A percentile compares a stretch with the other conserved stretches of the same genome.
phyloP scores from a whole-genome alignment of 2,797 vertebrate genomes.

The Aphelocoma californica region DNA sequence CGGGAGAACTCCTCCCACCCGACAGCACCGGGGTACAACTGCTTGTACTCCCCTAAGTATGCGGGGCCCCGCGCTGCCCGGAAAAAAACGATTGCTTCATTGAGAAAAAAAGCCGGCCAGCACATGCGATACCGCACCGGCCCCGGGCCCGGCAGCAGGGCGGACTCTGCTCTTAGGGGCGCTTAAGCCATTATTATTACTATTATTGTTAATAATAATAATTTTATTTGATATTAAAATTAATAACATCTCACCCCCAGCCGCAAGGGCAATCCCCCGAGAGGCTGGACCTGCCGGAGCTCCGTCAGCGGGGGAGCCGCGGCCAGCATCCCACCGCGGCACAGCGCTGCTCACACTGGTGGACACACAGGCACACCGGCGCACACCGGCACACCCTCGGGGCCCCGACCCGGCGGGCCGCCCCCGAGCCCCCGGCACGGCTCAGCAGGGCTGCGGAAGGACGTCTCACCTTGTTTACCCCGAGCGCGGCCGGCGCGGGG shows the following conservation, averaged over 20 bases:
- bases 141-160: not conserved
- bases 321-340: not conserved
- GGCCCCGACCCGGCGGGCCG: not conserved
- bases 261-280: not conserved
- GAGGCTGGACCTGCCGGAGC: not conserved
- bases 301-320: not conserved
- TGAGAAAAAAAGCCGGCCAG: not conserved
- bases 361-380: not conserved
- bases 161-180: not conserved
- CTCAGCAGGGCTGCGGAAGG: constrained; percentile 5
- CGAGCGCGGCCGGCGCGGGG: not conserved
- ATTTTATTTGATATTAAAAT: not conserved
- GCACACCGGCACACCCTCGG: no score
- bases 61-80: not conserved
- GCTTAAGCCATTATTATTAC: not conserved
- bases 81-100: not conserved
- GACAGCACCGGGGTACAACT: not conserved
- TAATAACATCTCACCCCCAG: not conserved
- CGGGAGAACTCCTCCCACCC: not conserved
- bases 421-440: not conserved
- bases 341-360: not conserved
- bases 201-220: no score
- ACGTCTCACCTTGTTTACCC: constrained; percentile 22
- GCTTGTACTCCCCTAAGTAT: not conserved
- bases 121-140: not conserved